These are phyloP conservation scores for Ursus arctos DNA, from an alignment of 2,113 vertebrate genomes.

Conservation along the genomic window DNA sequence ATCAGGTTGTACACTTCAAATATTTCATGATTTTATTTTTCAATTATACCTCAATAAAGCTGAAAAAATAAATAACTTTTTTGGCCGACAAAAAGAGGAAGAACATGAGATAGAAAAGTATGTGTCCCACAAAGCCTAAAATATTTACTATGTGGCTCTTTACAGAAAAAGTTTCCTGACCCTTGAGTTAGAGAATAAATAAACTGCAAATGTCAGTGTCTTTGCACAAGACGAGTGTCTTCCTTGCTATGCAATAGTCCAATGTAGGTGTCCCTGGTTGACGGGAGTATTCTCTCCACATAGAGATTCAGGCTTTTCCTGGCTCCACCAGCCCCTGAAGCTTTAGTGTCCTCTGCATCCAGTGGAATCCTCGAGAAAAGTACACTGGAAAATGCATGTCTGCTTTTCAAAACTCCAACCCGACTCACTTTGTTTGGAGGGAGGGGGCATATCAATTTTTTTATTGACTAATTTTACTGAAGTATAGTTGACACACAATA, in stretches of 20 bases:
- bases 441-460: background rate
- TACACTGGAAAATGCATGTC: background rate
- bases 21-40: background rate
- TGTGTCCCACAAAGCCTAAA: background rate
- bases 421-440: background rate
- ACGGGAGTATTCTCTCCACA: background rate
- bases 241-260: background rate
- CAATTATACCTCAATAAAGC: background rate
- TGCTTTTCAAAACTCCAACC: conserved; percentile 19
- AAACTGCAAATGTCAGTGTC: background rate
- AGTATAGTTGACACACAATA: background rate
- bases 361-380: background rate
- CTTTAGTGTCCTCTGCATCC: background rate
- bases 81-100: background rate
- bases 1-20: background rate
- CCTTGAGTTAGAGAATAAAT: background rate
- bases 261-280: background rate
- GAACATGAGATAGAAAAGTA: background rate
- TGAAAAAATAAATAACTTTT: background rate
- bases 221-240: background rate
- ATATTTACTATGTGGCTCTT: background rate
- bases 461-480: background rate
- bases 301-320: background rate
- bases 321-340: background rate
- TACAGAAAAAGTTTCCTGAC: background rate